These are phyloP conservation scores for Lutjanus campechanus DNA, from an alignment of 2,797 vertebrate genomes.

Conservation along the genomic window DNA sequence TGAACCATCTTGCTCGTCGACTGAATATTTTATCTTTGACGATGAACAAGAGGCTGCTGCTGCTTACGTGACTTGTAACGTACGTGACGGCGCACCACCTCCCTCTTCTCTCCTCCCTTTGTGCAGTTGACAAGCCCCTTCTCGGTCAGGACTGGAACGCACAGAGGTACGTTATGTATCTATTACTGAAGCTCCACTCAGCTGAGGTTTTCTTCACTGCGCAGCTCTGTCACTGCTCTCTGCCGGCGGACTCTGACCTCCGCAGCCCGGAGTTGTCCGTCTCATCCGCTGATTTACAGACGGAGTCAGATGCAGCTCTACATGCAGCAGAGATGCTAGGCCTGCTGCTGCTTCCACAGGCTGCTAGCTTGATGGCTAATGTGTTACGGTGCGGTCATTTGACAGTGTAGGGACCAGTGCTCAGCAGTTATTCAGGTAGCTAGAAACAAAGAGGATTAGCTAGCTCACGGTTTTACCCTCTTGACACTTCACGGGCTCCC, in stretches of 20 bases:
- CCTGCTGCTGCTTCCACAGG: conserved; percentile 28
- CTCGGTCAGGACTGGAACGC: conserved; percentile 64
- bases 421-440: not conserved
- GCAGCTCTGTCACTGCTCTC: not conserved
- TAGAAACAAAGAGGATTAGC: not conserved
- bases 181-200: not conserved
- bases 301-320: conserved; percentile 28
- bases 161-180: conserved; percentile 73
- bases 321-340: conserved; percentile 61
- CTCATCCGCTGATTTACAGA: not conserved
- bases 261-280: no score
- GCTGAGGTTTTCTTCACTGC: not conserved
- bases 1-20: conserved; percentile 42
- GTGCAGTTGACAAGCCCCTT: conserved; percentile 70
- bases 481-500: not conserved
- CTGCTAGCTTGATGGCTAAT: conserved; percentile 66
- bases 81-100: conserved; percentile 64
- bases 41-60: not conserved
- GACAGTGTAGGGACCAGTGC: not conserved
- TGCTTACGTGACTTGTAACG: conserved; percentile 50
- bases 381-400: conserved; percentile 61
- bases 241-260: not conserved
- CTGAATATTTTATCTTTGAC: conserved; percentile 50
- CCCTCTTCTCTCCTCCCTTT: conserved; percentile 74
- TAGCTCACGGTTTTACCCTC: fast-evolving